Percentiles rank a stretch among this genome's conserved stretches.
phyloP scores from a whole-genome alignment of 1,140 invertebrate species.

The Eurosta solidaginis region DNA sequence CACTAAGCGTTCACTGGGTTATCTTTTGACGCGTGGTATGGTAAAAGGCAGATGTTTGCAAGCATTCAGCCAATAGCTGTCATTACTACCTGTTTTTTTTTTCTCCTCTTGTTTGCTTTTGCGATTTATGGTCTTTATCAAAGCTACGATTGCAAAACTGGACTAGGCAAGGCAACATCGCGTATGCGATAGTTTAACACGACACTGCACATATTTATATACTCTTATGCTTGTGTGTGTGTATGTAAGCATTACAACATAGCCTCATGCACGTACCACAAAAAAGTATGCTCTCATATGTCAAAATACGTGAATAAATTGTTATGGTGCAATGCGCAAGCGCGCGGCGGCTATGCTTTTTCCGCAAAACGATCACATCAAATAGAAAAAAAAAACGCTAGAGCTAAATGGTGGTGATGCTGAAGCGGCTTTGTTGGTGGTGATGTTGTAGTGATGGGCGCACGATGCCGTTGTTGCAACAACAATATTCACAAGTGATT shows the following conservation, averaged over 20 bases:
- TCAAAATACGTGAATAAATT: conserved; percentile 24
- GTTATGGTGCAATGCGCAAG: conserved; percentile 22
- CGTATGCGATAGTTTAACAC: conserved; percentile 4
- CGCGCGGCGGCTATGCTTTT: neutral
- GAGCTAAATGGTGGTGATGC: too few species aligned
- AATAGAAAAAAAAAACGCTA: neutral
- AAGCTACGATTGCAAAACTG: neutral
- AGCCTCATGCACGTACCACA: neutral
- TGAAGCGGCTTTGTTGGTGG: too few species aligned
- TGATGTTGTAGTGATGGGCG: neutral
- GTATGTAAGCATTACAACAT: too few species aligned
- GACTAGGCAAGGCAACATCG: conserved; percentile 5
- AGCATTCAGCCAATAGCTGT: neutral
- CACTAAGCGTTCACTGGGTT: neutral
- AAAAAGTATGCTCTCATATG: neutral
- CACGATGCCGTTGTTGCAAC: neutral
- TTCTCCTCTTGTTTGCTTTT: neutral
- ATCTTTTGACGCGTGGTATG: neutral
- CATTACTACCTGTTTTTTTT: neutral
- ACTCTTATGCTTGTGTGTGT: too few species aligned
- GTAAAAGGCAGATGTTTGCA: neutral
- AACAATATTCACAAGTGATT: neutral
- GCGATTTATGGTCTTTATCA: neutral
- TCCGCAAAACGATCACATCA: neutral
- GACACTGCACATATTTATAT: neutral